A percentile compares a stretch with the other conserved stretches of the same genome.
Conservation (phyloP, 2,797 vertebrate species). For the Oophaga sylvatica region DNA sequence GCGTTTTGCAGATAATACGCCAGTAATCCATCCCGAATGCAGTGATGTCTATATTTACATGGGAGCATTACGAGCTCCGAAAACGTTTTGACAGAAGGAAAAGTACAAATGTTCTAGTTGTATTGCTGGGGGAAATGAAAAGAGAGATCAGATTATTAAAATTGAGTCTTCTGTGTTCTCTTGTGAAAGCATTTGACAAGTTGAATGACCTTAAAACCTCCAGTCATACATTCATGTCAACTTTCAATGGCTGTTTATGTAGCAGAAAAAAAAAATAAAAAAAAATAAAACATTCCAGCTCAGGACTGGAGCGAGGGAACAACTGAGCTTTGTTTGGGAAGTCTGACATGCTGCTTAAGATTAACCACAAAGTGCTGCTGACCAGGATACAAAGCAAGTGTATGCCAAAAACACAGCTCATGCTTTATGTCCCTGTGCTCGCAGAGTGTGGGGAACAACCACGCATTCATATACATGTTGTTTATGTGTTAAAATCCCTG, state of each 20-base stretch:
- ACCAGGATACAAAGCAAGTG: slow-evolving; percentile 58
- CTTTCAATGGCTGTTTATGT: slow-evolving; percentile 62
- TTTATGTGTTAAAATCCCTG: slow-evolving; percentile 55
- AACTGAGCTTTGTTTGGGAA: slow-evolving; percentile 61
- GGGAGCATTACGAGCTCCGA: slow-evolving; percentile 9
- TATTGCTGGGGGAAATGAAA: slow-evolving; percentile 33
- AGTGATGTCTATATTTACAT: slow-evolving; percentile 53
- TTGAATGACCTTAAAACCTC: slow-evolving; percentile 61
- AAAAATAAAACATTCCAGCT: slow-evolving; percentile 44
- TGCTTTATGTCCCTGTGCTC: slow-evolving; percentile 56
- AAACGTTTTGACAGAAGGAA: slow-evolving; percentile 54
- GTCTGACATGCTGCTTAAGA: slow-evolving; percentile 62
- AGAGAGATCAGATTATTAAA: slow-evolving; percentile 58
- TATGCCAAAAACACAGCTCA: slow-evolving; percentile 60
- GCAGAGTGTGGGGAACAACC: slow-evolving; percentile 50
- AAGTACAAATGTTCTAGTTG: slow-evolving; percentile 51
- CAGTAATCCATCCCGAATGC: neutral
- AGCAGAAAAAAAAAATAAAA: slow-evolving; percentile 8
- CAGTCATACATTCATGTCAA: slow-evolving; percentile 61
- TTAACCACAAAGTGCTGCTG: slow-evolving; percentile 62
- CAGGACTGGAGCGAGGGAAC: slow-evolving; percentile 47
- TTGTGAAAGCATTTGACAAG: slow-evolving; percentile 60
- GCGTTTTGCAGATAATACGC: neutral
- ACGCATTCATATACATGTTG: slow-evolving; percentile 60
- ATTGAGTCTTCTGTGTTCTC: slow-evolving; percentile 57